A percentile compares a stretch with the other conserved stretches of the same genome.
Evolutionary conservation across 2,113 vertebrate species (phyloP).

Genomic region (Manacus vitellinus): DNA sequence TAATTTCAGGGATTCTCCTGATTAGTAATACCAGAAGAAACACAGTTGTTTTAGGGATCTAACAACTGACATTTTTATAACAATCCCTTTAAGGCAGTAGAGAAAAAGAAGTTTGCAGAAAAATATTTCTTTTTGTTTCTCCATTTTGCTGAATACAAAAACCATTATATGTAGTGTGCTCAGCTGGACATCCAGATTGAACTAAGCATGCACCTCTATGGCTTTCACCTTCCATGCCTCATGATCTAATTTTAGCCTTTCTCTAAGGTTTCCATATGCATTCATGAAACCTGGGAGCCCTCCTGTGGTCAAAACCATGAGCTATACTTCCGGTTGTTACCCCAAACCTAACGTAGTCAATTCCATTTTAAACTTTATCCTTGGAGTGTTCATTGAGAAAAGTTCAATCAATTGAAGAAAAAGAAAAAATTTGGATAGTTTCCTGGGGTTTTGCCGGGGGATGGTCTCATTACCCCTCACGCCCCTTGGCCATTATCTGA

Average conservation of each 20-base stretch:
- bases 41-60: background rate
- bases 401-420: background rate
- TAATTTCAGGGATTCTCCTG: background rate
- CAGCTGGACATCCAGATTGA: rapidly evolving
- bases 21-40: background rate
- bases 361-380: background rate
- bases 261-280: background rate
- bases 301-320: constrained; percentile 56
- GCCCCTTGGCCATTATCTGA: background rate
- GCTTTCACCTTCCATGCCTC: background rate
- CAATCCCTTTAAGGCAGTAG: background rate
- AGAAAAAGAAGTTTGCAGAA: background rate
- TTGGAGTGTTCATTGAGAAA: background rate
- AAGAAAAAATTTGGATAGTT: background rate
- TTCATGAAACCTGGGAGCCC: constrained; percentile 57
- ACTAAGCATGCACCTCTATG: background rate
- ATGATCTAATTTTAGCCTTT: background rate
- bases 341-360: background rate
- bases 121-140: background rate
- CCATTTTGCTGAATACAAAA: background rate
- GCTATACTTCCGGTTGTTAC: background rate
- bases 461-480: background rate
- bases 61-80: background rate
- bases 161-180: background rate
- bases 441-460: background rate